These are phyloP conservation scores for Drosophila melanosoma DNA, from an alignment of 2,888 invertebrate genomes.

Conservation along the genomic window DNA sequence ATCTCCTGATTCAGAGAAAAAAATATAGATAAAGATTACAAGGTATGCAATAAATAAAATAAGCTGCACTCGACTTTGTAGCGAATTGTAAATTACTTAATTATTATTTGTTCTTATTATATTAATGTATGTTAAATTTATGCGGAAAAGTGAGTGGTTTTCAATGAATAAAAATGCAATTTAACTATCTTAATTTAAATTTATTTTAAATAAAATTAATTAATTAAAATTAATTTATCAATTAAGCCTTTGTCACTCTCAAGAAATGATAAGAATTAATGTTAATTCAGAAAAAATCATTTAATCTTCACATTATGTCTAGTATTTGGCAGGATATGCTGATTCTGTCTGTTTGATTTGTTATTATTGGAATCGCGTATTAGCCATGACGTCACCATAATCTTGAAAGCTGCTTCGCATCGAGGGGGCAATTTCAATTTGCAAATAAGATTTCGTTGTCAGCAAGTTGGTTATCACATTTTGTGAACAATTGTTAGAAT, in stretches of 20 bases:
- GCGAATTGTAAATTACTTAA: neutral
- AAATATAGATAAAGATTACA: slow-evolving; percentile 22
- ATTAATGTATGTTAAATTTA: neutral
- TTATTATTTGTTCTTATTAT: neutral
- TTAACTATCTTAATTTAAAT: neutral
- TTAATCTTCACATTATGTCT: neutral
- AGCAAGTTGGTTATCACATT: slow-evolving; percentile 61
- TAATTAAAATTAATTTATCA: neutral
- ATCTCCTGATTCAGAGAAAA: slow-evolving; percentile 28
- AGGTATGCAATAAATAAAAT: slow-evolving; percentile 6
- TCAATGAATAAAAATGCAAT: neutral
- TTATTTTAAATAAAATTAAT: neutral
- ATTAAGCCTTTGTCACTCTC: neutral
- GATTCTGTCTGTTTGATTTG: neutral
- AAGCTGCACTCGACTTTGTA: neutral
- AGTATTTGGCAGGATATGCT: slow-evolving; percentile 1
- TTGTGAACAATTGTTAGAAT: slow-evolving; percentile 59
- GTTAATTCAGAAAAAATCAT: neutral
- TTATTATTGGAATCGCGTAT: slow-evolving; percentile 1
- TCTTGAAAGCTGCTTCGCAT: slow-evolving; percentile 15
- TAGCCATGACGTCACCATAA: slow-evolving; percentile 22
- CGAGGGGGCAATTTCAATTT: slow-evolving; percentile 57
- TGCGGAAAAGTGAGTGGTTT: neutral
- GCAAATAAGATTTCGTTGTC: slow-evolving; percentile 66
- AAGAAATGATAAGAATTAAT: neutral